Conservation (phyloP, 2,888 invertebrate species). For the Drosophila merina region DNA sequence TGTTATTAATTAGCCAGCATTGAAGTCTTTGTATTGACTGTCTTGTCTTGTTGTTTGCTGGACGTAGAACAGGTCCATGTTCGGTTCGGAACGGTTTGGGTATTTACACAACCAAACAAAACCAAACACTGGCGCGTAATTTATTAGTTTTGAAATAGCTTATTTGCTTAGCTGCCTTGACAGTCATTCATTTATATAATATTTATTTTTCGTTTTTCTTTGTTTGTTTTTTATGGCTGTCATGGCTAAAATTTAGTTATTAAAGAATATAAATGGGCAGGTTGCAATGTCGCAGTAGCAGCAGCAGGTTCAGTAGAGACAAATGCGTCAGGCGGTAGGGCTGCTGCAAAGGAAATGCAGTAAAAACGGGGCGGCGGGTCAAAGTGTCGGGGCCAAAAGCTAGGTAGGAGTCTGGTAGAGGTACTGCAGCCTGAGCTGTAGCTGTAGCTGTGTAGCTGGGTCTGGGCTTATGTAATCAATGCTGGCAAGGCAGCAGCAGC, state of each 20-base stretch:
- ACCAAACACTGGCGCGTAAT: conserved; percentile 28
- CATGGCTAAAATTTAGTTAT: conserved; percentile 12
- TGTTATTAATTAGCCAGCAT: conserved; percentile 68
- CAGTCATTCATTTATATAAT: conserved; percentile 56
- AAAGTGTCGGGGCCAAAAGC: conserved; percentile 32
- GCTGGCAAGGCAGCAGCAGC: conserved; percentile 39
- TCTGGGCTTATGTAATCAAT: conserved; percentile 69
- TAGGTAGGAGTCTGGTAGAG: background rate
- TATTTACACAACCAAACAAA: conserved; percentile 15
- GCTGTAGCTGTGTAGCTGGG: background rate
- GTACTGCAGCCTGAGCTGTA: background rate
- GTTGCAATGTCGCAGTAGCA: background rate
- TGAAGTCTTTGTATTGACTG: conserved; percentile 35
- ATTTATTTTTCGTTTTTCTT: conserved; percentile 50
- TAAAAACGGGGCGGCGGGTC: conserved; percentile 42
- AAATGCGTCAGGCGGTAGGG: conserved; percentile 43
- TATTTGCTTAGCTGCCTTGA: conserved; percentile 72
- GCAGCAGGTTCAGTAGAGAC: conserved; percentile 1
- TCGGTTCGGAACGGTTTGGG: no score
- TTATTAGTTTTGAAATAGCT: conserved; percentile 71
- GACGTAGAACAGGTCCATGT: conserved; percentile 56
- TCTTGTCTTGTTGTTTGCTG: conserved; percentile 31
- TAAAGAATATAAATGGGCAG: conserved; percentile 9
- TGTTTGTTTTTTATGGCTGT: conserved; percentile 25
- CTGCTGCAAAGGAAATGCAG: conserved; percentile 75